Evolutionary conservation across 2,888 invertebrate species (phyloP).

Genomic region (Euproctis similis): DNA sequence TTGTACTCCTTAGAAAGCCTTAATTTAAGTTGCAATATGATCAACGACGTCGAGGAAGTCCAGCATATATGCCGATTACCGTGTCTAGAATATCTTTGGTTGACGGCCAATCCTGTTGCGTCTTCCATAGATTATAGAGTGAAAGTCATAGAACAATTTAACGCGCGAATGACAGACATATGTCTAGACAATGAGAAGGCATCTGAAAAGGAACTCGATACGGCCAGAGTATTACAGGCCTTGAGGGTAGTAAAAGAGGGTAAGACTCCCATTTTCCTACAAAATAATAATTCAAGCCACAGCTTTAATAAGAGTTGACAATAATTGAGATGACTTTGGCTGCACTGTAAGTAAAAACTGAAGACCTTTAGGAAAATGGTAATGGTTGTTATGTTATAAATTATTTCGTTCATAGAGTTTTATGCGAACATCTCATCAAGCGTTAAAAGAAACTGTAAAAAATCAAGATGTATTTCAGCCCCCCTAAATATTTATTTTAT

Average conservation of each 20-base stretch:
- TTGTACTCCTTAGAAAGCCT: constrained; percentile 90
- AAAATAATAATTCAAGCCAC: constrained; percentile 66
- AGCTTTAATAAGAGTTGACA: constrained; percentile 66
- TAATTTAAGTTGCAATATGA: constrained; percentile 90
- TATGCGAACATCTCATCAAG: too few relatives aligned
- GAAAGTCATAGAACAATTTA: constrained; percentile 91
- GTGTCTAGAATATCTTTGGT: constrained; percentile 88
- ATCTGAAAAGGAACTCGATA: constrained; percentile 91
- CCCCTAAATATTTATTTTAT: too few relatives aligned
- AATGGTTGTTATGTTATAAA: too few relatives aligned
- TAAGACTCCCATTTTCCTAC: constrained; percentile 75
- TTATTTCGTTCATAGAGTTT: too few relatives aligned
- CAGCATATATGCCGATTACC: constrained; percentile 87
- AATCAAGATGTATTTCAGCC: too few relatives aligned
- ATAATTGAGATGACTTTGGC: too few relatives aligned
- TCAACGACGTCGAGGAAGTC: constrained; percentile 87
- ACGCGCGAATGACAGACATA: constrained; percentile 87
- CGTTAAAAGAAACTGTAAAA: too few relatives aligned
- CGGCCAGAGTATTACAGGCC: constrained; percentile 92
- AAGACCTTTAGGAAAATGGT: too few relatives aligned
- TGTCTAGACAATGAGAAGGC: constrained; percentile 92
- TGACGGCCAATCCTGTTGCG: constrained; percentile 94
- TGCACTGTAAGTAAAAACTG: too few relatives aligned
- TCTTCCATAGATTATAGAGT: constrained; percentile 91
- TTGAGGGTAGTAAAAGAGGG: constrained; percentile 85